These are phyloP conservation scores for Zele albiditarsus DNA, from an alignment of 2,888 invertebrate genomes.

Conservation along the genomic window DNA sequence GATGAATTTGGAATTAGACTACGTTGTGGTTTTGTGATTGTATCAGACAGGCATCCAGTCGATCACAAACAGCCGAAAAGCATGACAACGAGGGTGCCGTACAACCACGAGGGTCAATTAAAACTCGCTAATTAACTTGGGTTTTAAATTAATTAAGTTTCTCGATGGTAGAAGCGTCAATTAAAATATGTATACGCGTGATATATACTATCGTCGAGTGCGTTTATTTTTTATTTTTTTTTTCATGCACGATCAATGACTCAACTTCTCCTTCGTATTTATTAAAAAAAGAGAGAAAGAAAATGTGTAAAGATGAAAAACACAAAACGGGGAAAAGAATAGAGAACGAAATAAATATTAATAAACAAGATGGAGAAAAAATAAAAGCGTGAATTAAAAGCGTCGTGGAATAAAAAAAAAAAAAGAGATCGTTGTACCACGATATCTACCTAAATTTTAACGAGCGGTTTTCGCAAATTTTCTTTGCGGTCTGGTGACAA, in stretches of 20 bases:
- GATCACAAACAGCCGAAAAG: conserved; percentile 23
- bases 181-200: conserved; percentile 46
- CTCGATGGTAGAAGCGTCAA: conserved; percentile 42
- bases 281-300: neutral
- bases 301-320: neutral
- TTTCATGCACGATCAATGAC: conserved; percentile 50
- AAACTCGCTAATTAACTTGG: conserved; percentile 53
- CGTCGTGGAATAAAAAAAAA: conserved; percentile 17
- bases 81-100: conserved; percentile 31
- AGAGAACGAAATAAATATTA: neutral
- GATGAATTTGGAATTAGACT: conserved; percentile 45
- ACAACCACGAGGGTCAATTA: conserved; percentile 49
- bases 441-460: conserved; percentile 58
- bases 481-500: conserved; percentile 69
- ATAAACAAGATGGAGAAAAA: conserved; percentile 31
- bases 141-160: conserved; percentile 51
- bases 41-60: neutral
- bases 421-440: conserved; percentile 38
- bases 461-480: conserved; percentile 68
- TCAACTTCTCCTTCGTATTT: conserved; percentile 7
- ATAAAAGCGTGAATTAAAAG: conserved; percentile 27
- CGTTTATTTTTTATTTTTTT: conserved; percentile 28
- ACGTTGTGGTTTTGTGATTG: conserved; percentile 18
- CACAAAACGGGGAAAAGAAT: neutral
- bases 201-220: conserved; percentile 48